A percentile compares a stretch with the other conserved stretches of the same genome.
These are phyloP conservation scores for Nycticorax nycticorax DNA, from an alignment of 2,113 vertebrate species.

Conservation along the genomic window DNA sequence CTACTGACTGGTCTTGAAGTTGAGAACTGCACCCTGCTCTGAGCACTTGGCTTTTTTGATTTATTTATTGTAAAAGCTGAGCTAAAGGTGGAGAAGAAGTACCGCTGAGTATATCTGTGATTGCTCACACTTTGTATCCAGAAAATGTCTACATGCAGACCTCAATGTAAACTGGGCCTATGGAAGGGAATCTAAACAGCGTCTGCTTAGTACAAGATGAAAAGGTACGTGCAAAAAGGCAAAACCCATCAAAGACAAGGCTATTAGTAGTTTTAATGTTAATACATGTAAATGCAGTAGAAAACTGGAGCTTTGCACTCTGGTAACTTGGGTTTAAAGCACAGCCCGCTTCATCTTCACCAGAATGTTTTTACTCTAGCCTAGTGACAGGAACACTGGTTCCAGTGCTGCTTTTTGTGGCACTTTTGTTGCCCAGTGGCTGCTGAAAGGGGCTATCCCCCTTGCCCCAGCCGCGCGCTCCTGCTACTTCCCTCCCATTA, in stretches of 20 bases:
- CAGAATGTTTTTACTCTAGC: not conserved
- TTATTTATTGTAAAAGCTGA: constrained; percentile 22
- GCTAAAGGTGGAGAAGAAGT: constrained; percentile 25
- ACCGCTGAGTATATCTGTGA: not conserved
- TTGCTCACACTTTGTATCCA: not conserved
- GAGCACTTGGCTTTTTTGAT: constrained; percentile 24
- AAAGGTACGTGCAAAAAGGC: not conserved
- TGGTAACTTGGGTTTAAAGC: not conserved
- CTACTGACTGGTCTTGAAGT: constrained; percentile 46
- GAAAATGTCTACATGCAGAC: not conserved
- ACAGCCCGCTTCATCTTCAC: not conserved
- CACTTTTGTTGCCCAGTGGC: not conserved
- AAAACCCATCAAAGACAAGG: not conserved
- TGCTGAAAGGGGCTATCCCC: not conserved
- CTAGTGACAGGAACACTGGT: not conserved
- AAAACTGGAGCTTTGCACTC: not conserved
- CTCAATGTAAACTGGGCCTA: not conserved
- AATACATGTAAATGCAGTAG: not conserved
- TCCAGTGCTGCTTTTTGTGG: not conserved
- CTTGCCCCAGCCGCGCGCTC: fast-evolving
- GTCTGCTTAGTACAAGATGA: not conserved
- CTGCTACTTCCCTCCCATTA: not conserved
- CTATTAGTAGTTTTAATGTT: not conserved
- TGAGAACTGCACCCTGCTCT: constrained; percentile 20
- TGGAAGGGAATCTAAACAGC: not conserved